These are phyloP conservation scores for Hermaeophaga mercurialis DNA, from an alignment of 2,888 invertebrate species.

Conservation along the genomic window DNA sequence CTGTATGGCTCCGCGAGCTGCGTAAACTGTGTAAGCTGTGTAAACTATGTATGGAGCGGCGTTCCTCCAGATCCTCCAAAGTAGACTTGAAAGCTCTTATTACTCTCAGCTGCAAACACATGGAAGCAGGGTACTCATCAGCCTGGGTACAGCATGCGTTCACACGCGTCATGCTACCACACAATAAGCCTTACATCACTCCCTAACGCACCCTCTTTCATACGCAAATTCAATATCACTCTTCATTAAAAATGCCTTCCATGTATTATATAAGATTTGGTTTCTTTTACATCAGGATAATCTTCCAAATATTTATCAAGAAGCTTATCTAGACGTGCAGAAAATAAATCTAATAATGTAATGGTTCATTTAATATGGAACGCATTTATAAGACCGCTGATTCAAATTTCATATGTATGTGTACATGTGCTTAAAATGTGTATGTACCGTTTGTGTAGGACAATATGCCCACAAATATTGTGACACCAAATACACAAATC, in stretches of 20 bases:
- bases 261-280: no score
- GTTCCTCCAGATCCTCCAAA: slow-evolving; percentile 99
- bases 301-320: no score
- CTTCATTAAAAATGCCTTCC: no score
- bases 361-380: no score
- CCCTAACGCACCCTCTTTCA: neutral
- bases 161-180: slow-evolving; percentile 39
- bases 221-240: no score
- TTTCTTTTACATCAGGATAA: no score
- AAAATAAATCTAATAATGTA: no score
- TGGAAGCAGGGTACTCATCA: slow-evolving; percentile 61
- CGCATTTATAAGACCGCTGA: slow-evolving; percentile 5
- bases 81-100: slow-evolving; percentile 99
- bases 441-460: slow-evolving; percentile 24
- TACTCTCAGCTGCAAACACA: slow-evolving; percentile 97
- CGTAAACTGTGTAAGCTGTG: slow-evolving; percentile 89
- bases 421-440: slow-evolving; percentile 24
- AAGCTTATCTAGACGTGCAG: no score
- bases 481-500: slow-evolving; percentile 30
- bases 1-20: slow-evolving; percentile 77
- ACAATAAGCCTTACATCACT: slow-evolving; percentile 10
- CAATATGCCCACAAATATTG: slow-evolving; percentile 23
- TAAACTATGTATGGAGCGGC: slow-evolving; percentile 97
- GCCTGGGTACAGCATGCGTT: slow-evolving; percentile 55
- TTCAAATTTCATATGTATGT: slow-evolving; percentile 11